Evolutionary conservation across 2,797 vertebrate species (phyloP).

Genomic region (Platyrinchus mystaceus): DNA sequence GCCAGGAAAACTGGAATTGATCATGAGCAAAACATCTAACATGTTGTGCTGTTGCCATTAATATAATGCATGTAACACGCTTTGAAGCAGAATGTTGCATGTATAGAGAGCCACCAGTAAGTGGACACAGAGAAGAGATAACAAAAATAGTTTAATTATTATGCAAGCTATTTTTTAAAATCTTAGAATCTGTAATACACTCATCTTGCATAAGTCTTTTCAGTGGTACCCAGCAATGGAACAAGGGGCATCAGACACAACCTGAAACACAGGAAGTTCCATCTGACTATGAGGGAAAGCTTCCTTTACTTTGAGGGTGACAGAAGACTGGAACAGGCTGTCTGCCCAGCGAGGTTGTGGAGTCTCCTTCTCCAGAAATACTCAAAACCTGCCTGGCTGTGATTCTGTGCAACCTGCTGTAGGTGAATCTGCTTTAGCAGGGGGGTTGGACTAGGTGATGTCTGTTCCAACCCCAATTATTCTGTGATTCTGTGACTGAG

Average conservation of each 20-base stretch:
- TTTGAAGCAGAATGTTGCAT: not conserved
- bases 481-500: not conserved
- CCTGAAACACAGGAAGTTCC: not conserved
- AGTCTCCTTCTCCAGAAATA: not conserved
- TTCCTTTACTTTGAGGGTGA: not conserved
- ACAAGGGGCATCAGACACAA: not conserved
- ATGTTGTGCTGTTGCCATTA: not conserved
- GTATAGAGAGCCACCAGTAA: not conserved
- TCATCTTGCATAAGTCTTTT: not conserved
- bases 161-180: not conserved
- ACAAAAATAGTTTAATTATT: not conserved
- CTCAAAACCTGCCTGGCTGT: not conserved
- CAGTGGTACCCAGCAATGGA: rapidly evolving
- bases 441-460: not conserved
- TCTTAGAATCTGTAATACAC: not conserved
- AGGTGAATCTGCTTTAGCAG: not conserved
- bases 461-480: not conserved
- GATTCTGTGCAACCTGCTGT: not conserved
- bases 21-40: not conserved
- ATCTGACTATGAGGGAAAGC: not conserved
- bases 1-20: not conserved
- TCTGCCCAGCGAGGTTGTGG: not conserved
- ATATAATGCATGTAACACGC: rapidly evolving
- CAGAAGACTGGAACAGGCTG: not conserved
- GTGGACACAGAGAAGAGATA: rapidly evolving